Evolutionary conservation across 2,113 vertebrate genomes (phyloP).

Genomic region (Regulus satrapa): DNA sequence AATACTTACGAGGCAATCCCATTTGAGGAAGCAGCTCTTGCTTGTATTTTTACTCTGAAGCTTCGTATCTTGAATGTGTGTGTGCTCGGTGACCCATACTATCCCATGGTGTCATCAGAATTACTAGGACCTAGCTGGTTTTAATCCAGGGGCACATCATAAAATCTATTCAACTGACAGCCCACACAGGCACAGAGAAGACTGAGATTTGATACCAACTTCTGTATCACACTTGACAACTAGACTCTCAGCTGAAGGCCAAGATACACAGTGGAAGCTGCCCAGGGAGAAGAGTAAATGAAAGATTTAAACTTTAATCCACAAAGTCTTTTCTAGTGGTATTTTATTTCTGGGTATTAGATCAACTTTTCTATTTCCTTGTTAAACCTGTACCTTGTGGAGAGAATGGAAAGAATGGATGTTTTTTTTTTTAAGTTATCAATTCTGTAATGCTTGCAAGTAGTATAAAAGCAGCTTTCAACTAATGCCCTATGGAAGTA

Average conservation of each 20-base stretch:
- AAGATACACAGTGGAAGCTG: neutral
- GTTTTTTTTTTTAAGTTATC: neutral
- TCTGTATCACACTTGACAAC: neutral
- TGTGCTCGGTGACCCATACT: neutral
- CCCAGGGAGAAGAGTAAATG: neutral
- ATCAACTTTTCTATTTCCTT: neutral
- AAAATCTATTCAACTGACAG: neutral
- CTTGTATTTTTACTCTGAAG: neutral
- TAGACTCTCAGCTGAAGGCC: neutral
- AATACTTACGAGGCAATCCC: neutral
- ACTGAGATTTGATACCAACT: neutral
- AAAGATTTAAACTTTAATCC: neutral
- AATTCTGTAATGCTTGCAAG: neutral
- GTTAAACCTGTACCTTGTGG: neutral
- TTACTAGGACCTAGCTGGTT: neutral
- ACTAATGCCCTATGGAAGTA: neutral
- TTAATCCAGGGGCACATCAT: neutral
- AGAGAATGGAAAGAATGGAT: neutral
- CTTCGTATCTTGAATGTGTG: neutral
- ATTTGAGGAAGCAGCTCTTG: neutral
- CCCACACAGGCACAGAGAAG: neutral
- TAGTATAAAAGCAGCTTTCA: neutral
- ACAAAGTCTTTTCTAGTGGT: neutral
- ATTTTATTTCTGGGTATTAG: neutral
- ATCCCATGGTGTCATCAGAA: neutral